Base-by-base conservation (phyloP, 1,140 invertebrate genomes). In the Radopholus similis region DNA sequence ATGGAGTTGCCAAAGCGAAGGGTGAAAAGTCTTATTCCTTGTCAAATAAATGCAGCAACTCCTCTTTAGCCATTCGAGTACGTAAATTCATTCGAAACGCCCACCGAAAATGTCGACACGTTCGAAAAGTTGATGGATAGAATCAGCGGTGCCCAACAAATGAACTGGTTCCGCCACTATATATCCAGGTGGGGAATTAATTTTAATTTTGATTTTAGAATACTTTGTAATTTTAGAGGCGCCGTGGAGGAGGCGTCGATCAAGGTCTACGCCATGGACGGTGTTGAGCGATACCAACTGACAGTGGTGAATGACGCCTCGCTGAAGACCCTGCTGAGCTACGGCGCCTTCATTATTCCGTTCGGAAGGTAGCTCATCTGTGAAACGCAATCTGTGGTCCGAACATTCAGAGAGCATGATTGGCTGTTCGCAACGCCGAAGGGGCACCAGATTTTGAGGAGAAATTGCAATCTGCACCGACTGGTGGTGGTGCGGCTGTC, bases 351-450 rank as follows among this genome's bases (percentile, higher is more conserved):
- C 44, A 54, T 78, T 13, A 75, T 78, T 13, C 77, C 77, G 15
- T 49, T 80, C 15, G 77, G 77, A 42, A 62, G 74, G 74, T 76
- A 28, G 13, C 6, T 38, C 0, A 21, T 68, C 47, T 63, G 30
- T n/a, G n/a, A 11, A n/a, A n/a, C 11, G 9, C 51, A 37, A 18
- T 28, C 34, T 63, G 32, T 54, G 40, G n/a, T 9, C 51, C 32
- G 21, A 32, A 0, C 13, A 49, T 74, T 55, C 34, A 76, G 68
- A 32, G 76, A 78, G 28, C 26, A 49, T 28, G 76, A 78, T 53
- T 78, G 76, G 76, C n/a, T 78, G 6, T 78, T 79, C 51, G 63
- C 71, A 4, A 77, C 77, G 3, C 30, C 59, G 15, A 80, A 78
- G 53, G 76, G 76, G n/a, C 51, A 77, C 21, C 40, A 62, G 60